Base-by-base conservation (phyloP, 2,113 vertebrate genomes). In the Tychaedon coryphoeus region DNA sequence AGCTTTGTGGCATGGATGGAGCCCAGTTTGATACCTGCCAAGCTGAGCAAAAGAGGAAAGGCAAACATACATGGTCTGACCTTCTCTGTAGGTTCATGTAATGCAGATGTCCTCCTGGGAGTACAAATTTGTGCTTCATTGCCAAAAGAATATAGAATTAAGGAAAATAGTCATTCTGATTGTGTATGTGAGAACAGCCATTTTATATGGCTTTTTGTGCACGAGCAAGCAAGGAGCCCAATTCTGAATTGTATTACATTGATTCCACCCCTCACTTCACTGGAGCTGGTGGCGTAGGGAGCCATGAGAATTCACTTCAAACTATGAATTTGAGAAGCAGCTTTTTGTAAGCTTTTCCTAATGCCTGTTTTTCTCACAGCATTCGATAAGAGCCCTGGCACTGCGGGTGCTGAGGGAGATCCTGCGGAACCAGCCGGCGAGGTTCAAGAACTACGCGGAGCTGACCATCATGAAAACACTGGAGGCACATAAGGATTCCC, bases 391-490 rank as follows among this genome's bases (percentile, higher is more conserved):
- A 95, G 99, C 99, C 2, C 93, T 99, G 96, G 99, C 99, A 0
- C 92, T 99, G 90, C 97, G 99, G 31, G 99, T 99, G n/a, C 97
- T 99, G 60, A 98, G 99, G 73, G 99, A 99, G 95, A 99, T 99
- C 86, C 97, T 99, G n/a, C 98, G 98, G 97, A 99, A 99, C 96
- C 99, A 99, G 96, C 99, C 99, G 0, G 99, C 98, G 9, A 98
- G 99, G 88, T 99, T 99, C 95, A 99, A 99, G 96, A 99, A 99
- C 97, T 99, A 99, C 0, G 99, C 99, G 0, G 99, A 99, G 95
- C 79, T 99, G 66, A 99, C 99, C 25, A 99, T 99, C 97, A 99
- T 99, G 99, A 99, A 99, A 98, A 99, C 99, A 6, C 97, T 99
- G 96, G 99, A 99, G 97, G 99, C 99, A 34, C 99, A 99, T 96